These are phyloP conservation scores for Idaea straminata DNA, from an alignment of 2,888 invertebrate genomes.

Conservation along the genomic window DNA sequence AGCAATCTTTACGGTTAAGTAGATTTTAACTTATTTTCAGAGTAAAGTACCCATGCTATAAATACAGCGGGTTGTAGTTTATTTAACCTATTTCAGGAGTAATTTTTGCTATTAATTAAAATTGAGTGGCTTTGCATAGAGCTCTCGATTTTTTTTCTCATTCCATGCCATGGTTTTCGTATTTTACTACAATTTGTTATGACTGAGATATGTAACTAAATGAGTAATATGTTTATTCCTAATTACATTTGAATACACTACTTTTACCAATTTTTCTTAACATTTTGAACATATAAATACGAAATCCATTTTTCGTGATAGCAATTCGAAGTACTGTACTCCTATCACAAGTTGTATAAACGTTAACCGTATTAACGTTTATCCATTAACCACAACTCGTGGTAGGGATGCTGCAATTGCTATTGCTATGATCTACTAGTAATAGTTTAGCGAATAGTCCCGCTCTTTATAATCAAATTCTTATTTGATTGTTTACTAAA, in stretches of 20 bases:
- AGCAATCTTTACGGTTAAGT: too few relatives aligned
- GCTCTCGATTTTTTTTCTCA: conserved; percentile 31
- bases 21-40: too few relatives aligned
- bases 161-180: conserved; percentile 28
- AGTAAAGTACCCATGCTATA: background rate
- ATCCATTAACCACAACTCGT: too few relatives aligned
- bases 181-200: background rate
- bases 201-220: too few relatives aligned
- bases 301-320: conserved; percentile 13
- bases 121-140: conserved; percentile 46
- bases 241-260: too few relatives aligned
- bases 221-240: too few relatives aligned
- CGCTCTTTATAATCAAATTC: background rate
- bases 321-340: background rate
- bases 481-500: background rate
- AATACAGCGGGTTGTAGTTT: background rate
- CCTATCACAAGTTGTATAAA: too few relatives aligned
- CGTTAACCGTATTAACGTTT: too few relatives aligned
- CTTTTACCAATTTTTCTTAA: background rate
- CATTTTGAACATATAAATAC: conserved; percentile 3
- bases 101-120: conserved; percentile 25
- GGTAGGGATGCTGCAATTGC: background rate
- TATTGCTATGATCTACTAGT: background rate
- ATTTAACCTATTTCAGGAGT: background rate
- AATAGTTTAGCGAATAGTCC: background rate